Evolutionary conservation across 2,797 vertebrate species (phyloP).

Genomic region (Limosa lapponica): DNA sequence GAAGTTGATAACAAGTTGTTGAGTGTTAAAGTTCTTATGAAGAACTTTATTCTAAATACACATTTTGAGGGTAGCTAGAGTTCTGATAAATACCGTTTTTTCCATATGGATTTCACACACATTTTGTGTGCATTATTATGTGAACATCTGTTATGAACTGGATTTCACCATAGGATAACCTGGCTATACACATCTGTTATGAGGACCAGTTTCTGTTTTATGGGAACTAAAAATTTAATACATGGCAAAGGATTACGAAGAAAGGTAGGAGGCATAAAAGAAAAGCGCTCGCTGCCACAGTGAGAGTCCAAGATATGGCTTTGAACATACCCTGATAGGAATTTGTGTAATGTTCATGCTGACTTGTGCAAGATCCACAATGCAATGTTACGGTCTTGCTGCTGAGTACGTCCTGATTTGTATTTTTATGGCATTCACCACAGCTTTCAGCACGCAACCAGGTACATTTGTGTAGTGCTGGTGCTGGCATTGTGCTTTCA

Average conservation of each 20-base stretch:
- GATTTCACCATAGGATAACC: neutral
- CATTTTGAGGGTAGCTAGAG: neutral
- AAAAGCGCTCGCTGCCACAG: neutral
- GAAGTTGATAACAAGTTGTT: neutral
- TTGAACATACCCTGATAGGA: neutral
- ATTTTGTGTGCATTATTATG: neutral
- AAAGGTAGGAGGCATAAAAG: neutral
- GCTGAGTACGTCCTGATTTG: neutral
- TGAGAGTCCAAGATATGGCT: neutral
- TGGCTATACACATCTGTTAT: neutral
- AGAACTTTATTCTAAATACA: neutral
- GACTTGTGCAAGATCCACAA: neutral
- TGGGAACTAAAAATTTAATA: neutral
- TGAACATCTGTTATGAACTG: slow-evolving; percentile 3
- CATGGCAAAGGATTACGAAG: neutral
- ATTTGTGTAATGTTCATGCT: neutral
- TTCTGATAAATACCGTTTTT: neutral
- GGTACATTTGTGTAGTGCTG: neutral
- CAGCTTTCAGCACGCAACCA: neutral
- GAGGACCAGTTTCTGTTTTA: neutral
- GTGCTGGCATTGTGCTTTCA: neutral
- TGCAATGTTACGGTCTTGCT: neutral
- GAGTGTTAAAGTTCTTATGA: neutral
- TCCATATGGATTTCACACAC: neutral
- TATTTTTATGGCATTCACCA: slow-evolving; percentile 7